Percentiles rank a stretch among this genome's conserved stretches.
Evolutionary conservation across 2,113 vertebrate species (phyloP).

Genomic region (Pedionomus torquatus): DNA sequence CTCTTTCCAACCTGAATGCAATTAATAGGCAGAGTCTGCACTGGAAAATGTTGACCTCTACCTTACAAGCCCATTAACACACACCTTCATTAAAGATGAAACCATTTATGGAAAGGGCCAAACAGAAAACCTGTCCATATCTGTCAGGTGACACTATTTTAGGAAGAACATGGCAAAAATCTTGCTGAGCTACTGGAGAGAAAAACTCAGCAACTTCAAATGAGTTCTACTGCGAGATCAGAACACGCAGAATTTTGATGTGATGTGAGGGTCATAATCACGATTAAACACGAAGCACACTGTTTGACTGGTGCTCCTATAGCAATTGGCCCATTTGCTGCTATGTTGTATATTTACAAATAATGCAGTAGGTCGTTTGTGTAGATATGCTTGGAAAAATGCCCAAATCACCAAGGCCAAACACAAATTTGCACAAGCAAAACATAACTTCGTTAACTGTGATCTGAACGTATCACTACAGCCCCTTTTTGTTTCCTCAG

Average conservation of each 20-base stretch:
- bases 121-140: neutral
- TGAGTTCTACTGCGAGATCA: neutral
- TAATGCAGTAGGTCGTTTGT: neutral
- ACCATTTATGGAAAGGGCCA: neutral
- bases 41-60: neutral
- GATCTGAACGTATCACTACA: neutral
- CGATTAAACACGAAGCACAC: neutral
- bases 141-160: neutral
- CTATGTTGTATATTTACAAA: neutral
- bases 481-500: neutral
- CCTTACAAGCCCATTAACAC: constrained; percentile 1
- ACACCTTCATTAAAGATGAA: constrained; percentile 13
- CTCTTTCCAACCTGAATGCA: neutral
- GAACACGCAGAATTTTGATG: neutral
- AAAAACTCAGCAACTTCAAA: neutral
- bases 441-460: neutral
- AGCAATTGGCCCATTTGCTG: neutral
- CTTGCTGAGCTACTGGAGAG: neutral
- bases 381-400: neutral
- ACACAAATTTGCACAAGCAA: too few species aligned
- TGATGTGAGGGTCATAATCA: neutral
- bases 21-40: neutral
- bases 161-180: neutral
- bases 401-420: neutral
- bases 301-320: neutral